Percentiles rank a stretch among this genome's conserved stretches.
Evolutionary conservation across 2,888 invertebrate genomes (phyloP).

Genomic region (Bimastos eiseni): DNA sequence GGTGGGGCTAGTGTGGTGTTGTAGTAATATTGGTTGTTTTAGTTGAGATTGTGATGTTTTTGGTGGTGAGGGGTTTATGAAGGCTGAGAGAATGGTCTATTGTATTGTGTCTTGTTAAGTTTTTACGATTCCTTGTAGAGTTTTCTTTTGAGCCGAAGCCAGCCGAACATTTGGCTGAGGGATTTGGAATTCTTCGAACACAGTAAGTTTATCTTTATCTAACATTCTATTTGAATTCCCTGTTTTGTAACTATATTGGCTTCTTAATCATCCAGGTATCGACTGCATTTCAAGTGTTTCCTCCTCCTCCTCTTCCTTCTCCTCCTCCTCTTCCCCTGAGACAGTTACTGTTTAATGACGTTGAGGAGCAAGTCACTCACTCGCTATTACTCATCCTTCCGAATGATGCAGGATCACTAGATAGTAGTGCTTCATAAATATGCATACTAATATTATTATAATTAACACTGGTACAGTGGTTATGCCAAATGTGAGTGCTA

Average conservation of each 20-base stretch:
- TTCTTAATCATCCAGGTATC: background rate
- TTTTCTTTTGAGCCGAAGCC: constrained; percentile 51
- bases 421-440: too few species aligned
- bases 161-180: constrained; percentile 47
- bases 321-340: too few species aligned
- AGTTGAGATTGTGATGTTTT: background rate
- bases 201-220: background rate
- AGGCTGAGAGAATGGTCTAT: background rate
- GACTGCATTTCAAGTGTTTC: too few species aligned
- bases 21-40: background rate
- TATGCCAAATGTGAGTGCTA: too few species aligned
- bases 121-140: constrained; percentile 43
- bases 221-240: background rate
- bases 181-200: constrained; percentile 10
- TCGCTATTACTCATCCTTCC: too few species aligned
- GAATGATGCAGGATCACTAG: too few species aligned
- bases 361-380: too few species aligned
- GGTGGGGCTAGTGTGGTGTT: background rate
- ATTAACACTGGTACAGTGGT: too few species aligned
- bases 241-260: background rate
- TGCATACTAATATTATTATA: too few species aligned
- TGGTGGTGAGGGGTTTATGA: background rate
- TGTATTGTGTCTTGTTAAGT: too few species aligned
- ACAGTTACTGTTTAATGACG: too few species aligned
- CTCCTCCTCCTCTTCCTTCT: too few species aligned